phyloP scores from a whole-genome alignment of 2,797 vertebrate species.

The Spea hammondii region DNA sequence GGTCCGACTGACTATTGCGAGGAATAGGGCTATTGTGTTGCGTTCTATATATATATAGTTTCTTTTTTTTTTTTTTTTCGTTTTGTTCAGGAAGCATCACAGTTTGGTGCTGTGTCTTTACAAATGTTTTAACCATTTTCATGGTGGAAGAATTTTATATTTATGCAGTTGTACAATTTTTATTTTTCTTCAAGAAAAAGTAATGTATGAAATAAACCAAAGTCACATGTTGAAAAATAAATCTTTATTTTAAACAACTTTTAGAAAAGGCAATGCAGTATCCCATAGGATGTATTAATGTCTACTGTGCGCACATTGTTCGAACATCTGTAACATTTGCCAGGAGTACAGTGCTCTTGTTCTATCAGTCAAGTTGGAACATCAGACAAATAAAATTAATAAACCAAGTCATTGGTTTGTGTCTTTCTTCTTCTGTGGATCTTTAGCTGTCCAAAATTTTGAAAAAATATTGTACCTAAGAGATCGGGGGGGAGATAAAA shows the following conservation, averaged over 20 bases:
- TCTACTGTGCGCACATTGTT: constrained; percentile 92
- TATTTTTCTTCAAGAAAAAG: constrained; percentile 87
- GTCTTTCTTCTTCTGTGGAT: constrained; percentile 50
- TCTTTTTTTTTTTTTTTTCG: constrained; percentile 68
- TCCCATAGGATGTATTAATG: constrained; percentile 88
- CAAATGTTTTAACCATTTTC: constrained; percentile 99
- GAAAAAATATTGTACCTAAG: constrained; percentile 96
- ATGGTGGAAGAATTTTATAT: constrained; percentile 99
- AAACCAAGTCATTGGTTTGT: constrained; percentile 68
- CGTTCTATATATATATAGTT: constrained; percentile 68
- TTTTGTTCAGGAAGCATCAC: constrained; percentile 86
- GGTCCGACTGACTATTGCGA: constrained; percentile 70
- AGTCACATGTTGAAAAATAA: constrained; percentile 95
- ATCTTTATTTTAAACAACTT: constrained; percentile 85
- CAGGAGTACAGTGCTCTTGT: constrained; percentile 88
- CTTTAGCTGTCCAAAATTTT: constrained; percentile 85
- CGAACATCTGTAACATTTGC: constrained; percentile 86
- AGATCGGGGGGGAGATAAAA: constrained; percentile 1
- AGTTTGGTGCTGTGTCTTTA: constrained; percentile 90
- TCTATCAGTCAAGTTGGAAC: constrained; percentile 92
- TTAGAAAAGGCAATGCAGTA: constrained; percentile 84
- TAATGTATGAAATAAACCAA: constrained; percentile 98
- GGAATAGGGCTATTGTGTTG: constrained; percentile 80
- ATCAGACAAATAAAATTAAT: constrained; percentile 91
- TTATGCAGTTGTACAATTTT: constrained; percentile 99